These are phyloP conservation scores for Drosophila mettleri DNA, from an alignment of 2,888 invertebrate species.

Conservation along the genomic window DNA sequence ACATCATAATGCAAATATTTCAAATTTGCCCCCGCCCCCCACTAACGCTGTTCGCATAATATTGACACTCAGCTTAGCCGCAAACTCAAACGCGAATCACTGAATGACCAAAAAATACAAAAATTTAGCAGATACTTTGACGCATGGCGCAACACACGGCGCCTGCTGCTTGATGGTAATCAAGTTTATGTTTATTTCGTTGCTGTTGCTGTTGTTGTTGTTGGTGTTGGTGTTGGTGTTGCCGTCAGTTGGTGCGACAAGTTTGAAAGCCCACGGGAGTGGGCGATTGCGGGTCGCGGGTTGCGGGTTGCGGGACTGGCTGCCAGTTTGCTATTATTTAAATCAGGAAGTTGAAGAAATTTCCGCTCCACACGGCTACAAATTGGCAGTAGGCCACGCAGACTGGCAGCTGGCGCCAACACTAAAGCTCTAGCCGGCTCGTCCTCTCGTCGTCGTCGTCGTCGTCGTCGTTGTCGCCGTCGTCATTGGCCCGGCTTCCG, in stretches of 20 bases:
- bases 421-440: slow-evolving; percentile 8
- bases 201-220: slow-evolving; percentile 19
- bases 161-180: slow-evolving; percentile 55
- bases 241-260: slow-evolving; percentile 76
- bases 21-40: slow-evolving; percentile 51
- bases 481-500: slow-evolving; percentile 58
- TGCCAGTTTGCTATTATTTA: slow-evolving; percentile 78
- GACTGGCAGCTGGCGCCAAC: slow-evolving; percentile 13
- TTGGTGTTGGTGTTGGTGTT: slow-evolving; percentile 13
- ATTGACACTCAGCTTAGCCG: slow-evolving; percentile 73
- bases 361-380: slow-evolving; percentile 79
- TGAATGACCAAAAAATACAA: slow-evolving; percentile 17
- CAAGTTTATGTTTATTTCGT: slow-evolving; percentile 31
- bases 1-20: slow-evolving; percentile 74
- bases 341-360: slow-evolving; percentile 83
- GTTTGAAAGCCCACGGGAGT: slow-evolving; percentile 23
- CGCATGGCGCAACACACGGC: slow-evolving; percentile 42
- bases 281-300: neutral
- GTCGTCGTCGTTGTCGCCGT: slow-evolving; percentile 22
- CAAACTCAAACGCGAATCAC: slow-evolving; percentile 40
- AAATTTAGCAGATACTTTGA: slow-evolving; percentile 37
- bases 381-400: slow-evolving; percentile 63
- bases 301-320: neutral
- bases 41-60: slow-evolving; percentile 49
- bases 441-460: slow-evolving; percentile 17